phyloP scores from a whole-genome alignment of 2,113 vertebrate species.

The Haemorhous mexicanus region DNA sequence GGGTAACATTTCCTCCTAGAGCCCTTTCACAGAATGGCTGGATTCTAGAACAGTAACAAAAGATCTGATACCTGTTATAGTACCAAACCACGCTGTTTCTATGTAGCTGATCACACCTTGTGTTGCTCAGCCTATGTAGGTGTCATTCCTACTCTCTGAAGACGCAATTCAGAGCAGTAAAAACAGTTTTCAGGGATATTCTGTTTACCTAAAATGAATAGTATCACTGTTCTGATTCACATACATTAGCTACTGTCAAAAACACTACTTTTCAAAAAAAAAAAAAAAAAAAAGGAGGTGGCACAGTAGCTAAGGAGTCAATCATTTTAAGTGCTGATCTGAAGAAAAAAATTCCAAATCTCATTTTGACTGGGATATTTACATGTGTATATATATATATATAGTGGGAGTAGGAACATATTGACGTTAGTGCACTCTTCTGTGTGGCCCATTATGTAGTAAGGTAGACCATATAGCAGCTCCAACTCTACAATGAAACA shows the following conservation, averaged over 20 bases:
- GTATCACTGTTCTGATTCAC: not conserved
- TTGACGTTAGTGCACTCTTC: not conserved
- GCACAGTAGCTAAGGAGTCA: not conserved
- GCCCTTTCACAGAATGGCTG: conserved; percentile 67
- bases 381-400: not conserved
- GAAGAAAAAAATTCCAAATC: not conserved
- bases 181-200: not conserved
- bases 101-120: not conserved
- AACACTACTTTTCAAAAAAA: conserved; percentile 21
- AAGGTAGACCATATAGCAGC: not conserved
- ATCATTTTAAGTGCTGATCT: not conserved
- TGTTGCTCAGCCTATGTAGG: not conserved
- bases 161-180: conserved; percentile 28
- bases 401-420: not conserved
- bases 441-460: not conserved
- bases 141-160: conserved; percentile 11
- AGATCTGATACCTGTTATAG: not conserved
- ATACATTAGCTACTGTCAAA: not conserved
- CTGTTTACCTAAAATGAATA: not conserved
- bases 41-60: conserved; percentile 60
- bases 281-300: not conserved
- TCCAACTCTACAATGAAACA: not conserved
- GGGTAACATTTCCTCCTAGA: conserved; percentile 76
- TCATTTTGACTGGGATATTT: not conserved
- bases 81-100: not conserved